Base-by-base conservation (phyloP, 2,888 invertebrate species). In the Auanema sp. region DNA sequence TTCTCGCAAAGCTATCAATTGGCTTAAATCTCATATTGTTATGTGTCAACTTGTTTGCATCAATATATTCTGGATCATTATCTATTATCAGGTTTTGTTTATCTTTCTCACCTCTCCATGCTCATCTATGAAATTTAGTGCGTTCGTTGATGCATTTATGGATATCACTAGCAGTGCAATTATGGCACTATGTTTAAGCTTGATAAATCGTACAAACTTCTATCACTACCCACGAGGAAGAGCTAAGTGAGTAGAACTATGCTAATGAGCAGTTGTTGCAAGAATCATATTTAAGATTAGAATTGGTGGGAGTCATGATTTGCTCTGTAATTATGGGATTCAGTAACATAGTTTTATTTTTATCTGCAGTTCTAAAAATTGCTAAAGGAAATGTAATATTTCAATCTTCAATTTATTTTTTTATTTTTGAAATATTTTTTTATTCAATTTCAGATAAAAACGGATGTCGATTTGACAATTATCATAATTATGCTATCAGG, bases 61-160 rank as follows among this genome's bases (percentile, higher is more conserved):
- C 85, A 3, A 77, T 80, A 3, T 53, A 87, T 53, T 86, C 86
- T 2, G 85, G 85, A 10, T 87, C 86, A 21, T 82, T 87, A 16
- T 83, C 86, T 3, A 84, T 87, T 60, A 84, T 87, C 57, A 86
- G 85, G 65, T 85, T 81, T n/a, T 60, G 76, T 84, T 33, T 33
- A 8, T 33, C 8, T 8, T 33, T 33, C 33, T 33, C 33, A 33
- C 33, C 33, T 33, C n/a, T n/a, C 18, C 11, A 21, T n/a, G n/a
- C 4, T n/a, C 5, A 21, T 52, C 8, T 3, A 3, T 33, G 33
- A 33, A 8, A 33, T 76, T 57, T 58, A 86, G 86, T 62, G 85
- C 85, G 56, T 83, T 87, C 60, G 83, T 87, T n/a, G 87, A 87
- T 77, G 85, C 85, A 49, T 75, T 80, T 12, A 85, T 87, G 64